These are phyloP conservation scores for Ptyas mucosa DNA, from an alignment of 2,113 vertebrate species.

Conservation along the genomic window DNA sequence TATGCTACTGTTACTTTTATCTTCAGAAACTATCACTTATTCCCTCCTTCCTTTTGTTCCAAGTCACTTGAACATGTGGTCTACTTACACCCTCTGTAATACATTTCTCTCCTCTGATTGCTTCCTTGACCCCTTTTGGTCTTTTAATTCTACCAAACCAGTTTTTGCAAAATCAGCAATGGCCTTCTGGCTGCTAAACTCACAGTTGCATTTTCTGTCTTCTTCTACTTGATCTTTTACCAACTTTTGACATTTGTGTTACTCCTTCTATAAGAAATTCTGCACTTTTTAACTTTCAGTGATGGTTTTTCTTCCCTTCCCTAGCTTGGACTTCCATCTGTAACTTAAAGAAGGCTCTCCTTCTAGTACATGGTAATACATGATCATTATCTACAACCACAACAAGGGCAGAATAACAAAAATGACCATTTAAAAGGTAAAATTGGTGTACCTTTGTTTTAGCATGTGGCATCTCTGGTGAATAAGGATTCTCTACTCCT, in stretches of 20 bases:
- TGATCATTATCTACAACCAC: neutral
- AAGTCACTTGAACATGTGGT: conserved; percentile 15
- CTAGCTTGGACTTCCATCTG: neutral
- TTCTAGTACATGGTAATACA: neutral
- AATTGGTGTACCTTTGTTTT: neutral
- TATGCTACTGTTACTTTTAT: conserved; percentile 12
- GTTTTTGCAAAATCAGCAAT: conserved; percentile 12
- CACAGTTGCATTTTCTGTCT: neutral
- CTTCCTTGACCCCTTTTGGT: conserved; percentile 20
- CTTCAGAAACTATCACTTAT: conserved; percentile 4
- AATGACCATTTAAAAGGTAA: neutral
- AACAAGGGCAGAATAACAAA: neutral
- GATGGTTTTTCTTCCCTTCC: neutral
- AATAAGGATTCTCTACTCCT: neutral
- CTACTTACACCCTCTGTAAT: conserved; percentile 10
- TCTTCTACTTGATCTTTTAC: conserved; percentile 17
- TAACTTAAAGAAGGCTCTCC: neutral
- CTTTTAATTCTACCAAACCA: conserved; percentile 21
- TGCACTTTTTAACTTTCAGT: neutral
- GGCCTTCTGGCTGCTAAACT: conserved; percentile 1
- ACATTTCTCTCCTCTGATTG: conserved; percentile 17
- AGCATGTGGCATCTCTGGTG: neutral
- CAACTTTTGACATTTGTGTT: conserved; percentile 5
- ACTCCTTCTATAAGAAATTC: neutral
- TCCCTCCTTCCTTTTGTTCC: conserved; percentile 8